These are phyloP conservation scores for Monochamus saltuarius DNA, from an alignment of 1,140 invertebrate species.

Conservation along the genomic window DNA sequence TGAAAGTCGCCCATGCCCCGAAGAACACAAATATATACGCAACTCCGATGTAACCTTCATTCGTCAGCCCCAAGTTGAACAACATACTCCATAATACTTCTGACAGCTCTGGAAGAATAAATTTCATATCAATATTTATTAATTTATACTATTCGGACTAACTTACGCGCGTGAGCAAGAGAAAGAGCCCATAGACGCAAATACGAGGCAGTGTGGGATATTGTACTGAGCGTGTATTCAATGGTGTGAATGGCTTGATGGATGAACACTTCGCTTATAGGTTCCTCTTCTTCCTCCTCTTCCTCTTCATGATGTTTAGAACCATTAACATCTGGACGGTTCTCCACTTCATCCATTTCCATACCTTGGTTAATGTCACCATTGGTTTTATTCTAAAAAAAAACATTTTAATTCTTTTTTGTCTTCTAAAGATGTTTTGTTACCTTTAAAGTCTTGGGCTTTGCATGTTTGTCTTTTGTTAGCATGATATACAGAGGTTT, in stretches of 20 bases:
- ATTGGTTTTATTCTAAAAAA: slow-evolving; percentile 50
- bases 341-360: slow-evolving; percentile 48
- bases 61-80: slow-evolving; percentile 1
- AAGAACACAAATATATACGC: slow-evolving; percentile 77
- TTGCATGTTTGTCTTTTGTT: too few species aligned
- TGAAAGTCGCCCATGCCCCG: slow-evolving; percentile 80
- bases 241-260: slow-evolving; percentile 95
- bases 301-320: too few species aligned
- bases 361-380: slow-evolving; percentile 66
- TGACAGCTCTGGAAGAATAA: slow-evolving; percentile 71
- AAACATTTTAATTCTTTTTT: not conserved
- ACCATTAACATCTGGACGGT: slow-evolving; percentile 14
- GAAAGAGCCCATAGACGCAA: slow-evolving; percentile 94
- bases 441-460: too few species aligned
- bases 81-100: slow-evolving; percentile 79
- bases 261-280: slow-evolving; percentile 86
- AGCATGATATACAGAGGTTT: slow-evolving; percentile 78
- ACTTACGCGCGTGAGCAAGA: slow-evolving; percentile 88
- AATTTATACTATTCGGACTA: not conserved
- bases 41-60: too few species aligned
- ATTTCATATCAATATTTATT: too few species aligned
- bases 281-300: slow-evolving; percentile 66
- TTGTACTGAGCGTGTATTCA: slow-evolving; percentile 93
- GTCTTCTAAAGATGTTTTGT: too few species aligned
- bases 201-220: slow-evolving; percentile 96